Conservation (phyloP, 2,888 invertebrate species). For the Cyaniris semiargus region DNA sequence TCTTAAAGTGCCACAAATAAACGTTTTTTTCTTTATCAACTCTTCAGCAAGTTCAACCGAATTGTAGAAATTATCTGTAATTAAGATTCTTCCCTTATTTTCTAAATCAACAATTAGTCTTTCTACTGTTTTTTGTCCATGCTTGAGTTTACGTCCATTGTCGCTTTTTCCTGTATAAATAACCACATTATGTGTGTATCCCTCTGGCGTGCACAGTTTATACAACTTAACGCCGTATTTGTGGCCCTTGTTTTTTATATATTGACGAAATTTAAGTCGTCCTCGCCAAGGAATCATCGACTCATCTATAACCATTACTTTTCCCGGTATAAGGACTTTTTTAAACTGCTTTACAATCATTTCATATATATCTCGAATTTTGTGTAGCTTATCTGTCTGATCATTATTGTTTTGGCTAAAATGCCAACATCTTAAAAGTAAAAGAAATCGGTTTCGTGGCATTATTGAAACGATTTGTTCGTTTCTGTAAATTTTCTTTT, state of each 20-base stretch:
- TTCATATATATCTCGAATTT: conserved; percentile 25
- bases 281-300: background rate
- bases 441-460: conserved; percentile 35
- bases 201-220: too few species aligned
- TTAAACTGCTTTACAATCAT: too few species aligned
- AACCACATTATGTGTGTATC: too few species aligned
- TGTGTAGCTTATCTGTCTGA: conserved; percentile 33
- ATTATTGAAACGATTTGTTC: conserved; percentile 35
- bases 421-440: conserved; percentile 34
- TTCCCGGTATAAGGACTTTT: background rate
- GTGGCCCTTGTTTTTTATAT: background rate
- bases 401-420: conserved; percentile 31
- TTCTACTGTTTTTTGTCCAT: too few species aligned
- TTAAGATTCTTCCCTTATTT: background rate
- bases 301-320: background rate
- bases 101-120: background rate
- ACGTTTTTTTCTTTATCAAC: background rate
- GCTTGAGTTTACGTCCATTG: too few species aligned
- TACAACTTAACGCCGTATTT: too few species aligned
- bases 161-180: too few species aligned
- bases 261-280: background rate
- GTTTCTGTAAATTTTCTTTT: conserved; percentile 35
- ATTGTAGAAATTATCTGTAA: too few species aligned
- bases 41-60: too few species aligned
- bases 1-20: conserved; percentile 33